phyloP scores from a whole-genome alignment of 2,113 vertebrate species.

The Lipophrys pholis region DNA sequence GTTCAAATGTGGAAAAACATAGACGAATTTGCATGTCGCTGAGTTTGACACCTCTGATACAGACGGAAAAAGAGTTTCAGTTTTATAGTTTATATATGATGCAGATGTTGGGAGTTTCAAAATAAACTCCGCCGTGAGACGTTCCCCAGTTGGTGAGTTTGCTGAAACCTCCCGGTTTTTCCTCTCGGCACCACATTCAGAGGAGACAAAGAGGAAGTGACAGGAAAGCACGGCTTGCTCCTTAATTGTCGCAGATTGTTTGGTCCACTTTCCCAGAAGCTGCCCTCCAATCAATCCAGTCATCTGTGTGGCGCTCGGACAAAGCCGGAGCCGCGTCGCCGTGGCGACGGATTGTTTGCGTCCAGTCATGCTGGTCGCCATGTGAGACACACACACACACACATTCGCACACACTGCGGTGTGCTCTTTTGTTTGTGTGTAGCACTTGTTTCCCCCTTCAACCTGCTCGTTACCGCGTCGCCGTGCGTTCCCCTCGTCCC shows the following conservation, averaged over 20 bases:
- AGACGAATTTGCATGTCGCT: no score
- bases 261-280: conserved; percentile 66
- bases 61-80: no score
- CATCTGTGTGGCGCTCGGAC: conserved; percentile 72
- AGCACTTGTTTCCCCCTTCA: conserved; percentile 30
- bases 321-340: conserved; percentile 72
- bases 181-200: conserved; percentile 33
- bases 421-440: conserved; percentile 61
- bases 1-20: no score
- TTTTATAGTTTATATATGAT: no score
- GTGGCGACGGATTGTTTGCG: conserved; percentile 83
- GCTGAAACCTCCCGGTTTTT: conserved; percentile 4
- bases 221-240: conserved; percentile 65
- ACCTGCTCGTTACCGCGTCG: conserved; percentile 8
- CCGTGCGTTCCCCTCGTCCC: no score
- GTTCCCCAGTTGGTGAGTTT: no score
- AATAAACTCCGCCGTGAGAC: no score
- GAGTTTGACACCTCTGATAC: no score
- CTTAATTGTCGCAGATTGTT: conserved; percentile 74
- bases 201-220: conserved; percentile 66
- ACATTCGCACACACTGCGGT: conserved; percentile 31
- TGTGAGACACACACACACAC: conserved; percentile 51
- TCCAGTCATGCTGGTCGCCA: conserved; percentile 76
- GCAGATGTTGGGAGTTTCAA: no score
- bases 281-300: conserved; percentile 72